Evolutionary conservation across 1,140 invertebrate species (phyloP).

Genomic region (Drosophila kurseongensis): DNA sequence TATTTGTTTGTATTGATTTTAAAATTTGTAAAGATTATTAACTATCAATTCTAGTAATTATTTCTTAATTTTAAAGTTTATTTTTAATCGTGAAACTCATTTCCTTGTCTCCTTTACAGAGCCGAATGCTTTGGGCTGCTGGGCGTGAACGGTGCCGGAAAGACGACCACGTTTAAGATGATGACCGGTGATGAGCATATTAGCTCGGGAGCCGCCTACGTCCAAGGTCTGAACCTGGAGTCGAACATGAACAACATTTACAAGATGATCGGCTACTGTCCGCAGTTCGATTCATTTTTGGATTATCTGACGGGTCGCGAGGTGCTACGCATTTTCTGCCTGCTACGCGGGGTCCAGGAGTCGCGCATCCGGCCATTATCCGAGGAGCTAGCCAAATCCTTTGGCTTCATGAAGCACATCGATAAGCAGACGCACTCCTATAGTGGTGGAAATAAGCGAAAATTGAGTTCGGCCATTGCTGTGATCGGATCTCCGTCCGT

Average conservation of each 20-base stretch:
- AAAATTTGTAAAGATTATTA: too few species aligned
- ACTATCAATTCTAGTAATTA: too few species aligned
- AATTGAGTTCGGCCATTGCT: conserved; percentile 96
- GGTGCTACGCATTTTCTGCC: conserved; percentile 90
- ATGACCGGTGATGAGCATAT: conserved; percentile 92
- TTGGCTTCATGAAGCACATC: conserved; percentile 85
- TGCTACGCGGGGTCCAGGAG: conserved; percentile 89
- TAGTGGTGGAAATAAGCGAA: conserved; percentile 97
- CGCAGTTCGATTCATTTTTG: conserved; percentile 93
- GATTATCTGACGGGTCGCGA: conserved; percentile 92
- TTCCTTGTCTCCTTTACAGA: conserved; percentile 71
- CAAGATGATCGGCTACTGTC: conserved; percentile 91
- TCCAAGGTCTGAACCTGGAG: conserved; percentile 86
- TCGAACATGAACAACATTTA: conserved; percentile 86
- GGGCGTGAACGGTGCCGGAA: conserved; percentile 94
- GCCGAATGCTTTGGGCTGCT: conserved; percentile 95
- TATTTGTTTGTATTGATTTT: too few species aligned
- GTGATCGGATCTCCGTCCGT: conserved; percentile 95
- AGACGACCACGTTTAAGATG: conserved; percentile 96
- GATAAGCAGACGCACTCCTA: conserved; percentile 87
- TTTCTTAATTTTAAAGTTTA: too few species aligned
- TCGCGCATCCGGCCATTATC: conserved; percentile 84
- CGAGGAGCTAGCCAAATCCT: conserved; percentile 82
- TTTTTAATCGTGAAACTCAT: background rate
- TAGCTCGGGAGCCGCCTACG: conserved; percentile 85